Percentiles rank a stretch among this genome's conserved stretches.
phyloP scores from a whole-genome alignment of 2,113 vertebrate species.

The Hypanus sabinus region DNA sequence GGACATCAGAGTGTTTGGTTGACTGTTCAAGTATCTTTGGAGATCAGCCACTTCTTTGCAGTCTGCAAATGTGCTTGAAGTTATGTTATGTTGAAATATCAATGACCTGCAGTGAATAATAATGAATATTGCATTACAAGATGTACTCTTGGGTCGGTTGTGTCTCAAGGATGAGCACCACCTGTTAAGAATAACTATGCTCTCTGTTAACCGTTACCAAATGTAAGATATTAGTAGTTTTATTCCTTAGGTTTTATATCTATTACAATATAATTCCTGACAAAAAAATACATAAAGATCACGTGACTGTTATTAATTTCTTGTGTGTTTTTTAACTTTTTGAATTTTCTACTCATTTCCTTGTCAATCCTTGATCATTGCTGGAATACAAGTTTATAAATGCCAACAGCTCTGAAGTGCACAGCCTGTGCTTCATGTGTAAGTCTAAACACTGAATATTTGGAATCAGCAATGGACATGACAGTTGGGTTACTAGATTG shows the following conservation, averaged over 20 bases:
- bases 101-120: conserved; percentile 10
- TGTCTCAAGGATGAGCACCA: background rate
- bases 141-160: background rate
- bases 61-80: background rate
- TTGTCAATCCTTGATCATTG: background rate
- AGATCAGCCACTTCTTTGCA: background rate
- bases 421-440: background rate
- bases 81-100: background rate
- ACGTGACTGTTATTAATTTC: background rate
- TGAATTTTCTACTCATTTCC: background rate
- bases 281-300: background rate
- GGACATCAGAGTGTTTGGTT: background rate
- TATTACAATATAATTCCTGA: background rate
- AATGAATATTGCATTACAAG: background rate
- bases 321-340: background rate
- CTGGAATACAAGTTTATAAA: background rate
- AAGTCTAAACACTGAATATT: background rate
- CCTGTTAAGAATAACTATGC: background rate
- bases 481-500: background rate
- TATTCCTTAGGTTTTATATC: background rate
- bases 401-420: background rate
- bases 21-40: background rate
- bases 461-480: background rate
- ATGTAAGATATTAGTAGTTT: background rate
- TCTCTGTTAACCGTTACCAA: background rate